phyloP scores from a whole-genome alignment of 2,888 invertebrate species.

The Lasioglossum villosulum region DNA sequence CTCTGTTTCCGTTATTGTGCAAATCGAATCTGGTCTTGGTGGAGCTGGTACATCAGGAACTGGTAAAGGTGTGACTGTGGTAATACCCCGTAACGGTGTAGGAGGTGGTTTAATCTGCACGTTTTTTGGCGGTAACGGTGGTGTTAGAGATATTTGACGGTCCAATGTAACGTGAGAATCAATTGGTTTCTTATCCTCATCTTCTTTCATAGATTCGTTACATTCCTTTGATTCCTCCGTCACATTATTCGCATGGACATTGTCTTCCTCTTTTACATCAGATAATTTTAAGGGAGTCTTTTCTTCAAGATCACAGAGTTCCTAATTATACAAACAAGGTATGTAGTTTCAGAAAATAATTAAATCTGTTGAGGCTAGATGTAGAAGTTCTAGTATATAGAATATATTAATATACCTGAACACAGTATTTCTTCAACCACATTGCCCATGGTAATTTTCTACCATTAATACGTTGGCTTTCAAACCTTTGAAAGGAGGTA shows the following conservation, averaged over 20 bases:
- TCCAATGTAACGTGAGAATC: constrained; percentile 69
- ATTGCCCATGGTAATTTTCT: constrained; percentile 90
- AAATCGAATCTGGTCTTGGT: constrained; percentile 80
- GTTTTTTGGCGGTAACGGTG: constrained; percentile 83
- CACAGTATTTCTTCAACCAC: constrained; percentile 82
- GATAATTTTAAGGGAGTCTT: constrained; percentile 73
- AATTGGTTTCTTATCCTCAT: constrained; percentile 23
- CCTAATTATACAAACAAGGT: constrained; percentile 64
- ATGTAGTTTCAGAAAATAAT: constrained; percentile 11
- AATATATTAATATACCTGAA: constrained; percentile 69
- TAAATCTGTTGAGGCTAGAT: neutral
- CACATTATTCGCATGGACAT: constrained; percentile 1
- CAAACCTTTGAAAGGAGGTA: constrained; percentile 90
- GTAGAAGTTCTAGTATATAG: neutral
- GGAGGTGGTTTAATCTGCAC: constrained; percentile 80
- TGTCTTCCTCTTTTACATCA: constrained; percentile 32
- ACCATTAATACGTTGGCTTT: constrained; percentile 91
- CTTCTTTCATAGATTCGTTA: constrained; percentile 29
- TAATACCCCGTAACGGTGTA: constrained; percentile 81
- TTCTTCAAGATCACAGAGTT: constrained; percentile 77
- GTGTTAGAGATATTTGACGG: constrained; percentile 79
- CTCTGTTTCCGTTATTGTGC: constrained; percentile 50
- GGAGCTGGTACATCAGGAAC: constrained; percentile 82
- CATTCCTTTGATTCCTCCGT: constrained; percentile 5
- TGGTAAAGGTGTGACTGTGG: constrained; percentile 78